A percentile compares a stretch with the other conserved stretches of the same genome.
phyloP scores from a whole-genome alignment of 1,140 invertebrate genomes.

The Magallana angulata region DNA sequence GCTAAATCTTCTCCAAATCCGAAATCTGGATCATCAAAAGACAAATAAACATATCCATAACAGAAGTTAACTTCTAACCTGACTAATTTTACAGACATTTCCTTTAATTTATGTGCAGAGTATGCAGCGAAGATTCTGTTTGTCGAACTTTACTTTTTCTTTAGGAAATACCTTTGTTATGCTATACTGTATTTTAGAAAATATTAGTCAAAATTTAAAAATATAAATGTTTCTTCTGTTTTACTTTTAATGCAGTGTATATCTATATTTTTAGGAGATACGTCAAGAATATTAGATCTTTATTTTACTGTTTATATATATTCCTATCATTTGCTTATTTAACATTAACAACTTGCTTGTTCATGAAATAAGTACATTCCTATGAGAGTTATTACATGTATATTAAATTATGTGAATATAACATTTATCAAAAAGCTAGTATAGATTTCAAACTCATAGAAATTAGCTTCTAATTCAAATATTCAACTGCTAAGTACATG shows the following conservation, averaged over 20 bases:
- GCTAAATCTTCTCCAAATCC: neutral
- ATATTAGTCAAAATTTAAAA: neutral
- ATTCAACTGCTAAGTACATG: no score
- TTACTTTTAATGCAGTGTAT: neutral
- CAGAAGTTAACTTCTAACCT: neutral
- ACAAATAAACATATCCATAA: neutral
- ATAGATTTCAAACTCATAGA: no score
- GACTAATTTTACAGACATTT: neutral
- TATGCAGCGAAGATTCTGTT: neutral
- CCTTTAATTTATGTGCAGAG: neutral
- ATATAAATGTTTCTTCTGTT: neutral
- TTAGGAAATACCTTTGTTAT: constrained; percentile 3
- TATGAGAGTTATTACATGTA: no score
- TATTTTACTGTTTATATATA: neutral
- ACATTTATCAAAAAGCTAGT: no score
- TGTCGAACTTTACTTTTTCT: neutral
- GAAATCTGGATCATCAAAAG: neutral
- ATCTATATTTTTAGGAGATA: neutral
- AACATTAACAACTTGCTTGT: neutral
- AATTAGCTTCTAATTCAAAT: no score
- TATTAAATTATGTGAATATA: no score
- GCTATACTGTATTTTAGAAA: neutral
- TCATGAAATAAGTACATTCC: neutral
- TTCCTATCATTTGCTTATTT: neutral
- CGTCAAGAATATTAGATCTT: neutral